Percentiles rank a stretch among this genome's conserved stretches.
Evolutionary conservation across 2,888 invertebrate species (phyloP).

Genomic region (Chloromyia formosa): DNA sequence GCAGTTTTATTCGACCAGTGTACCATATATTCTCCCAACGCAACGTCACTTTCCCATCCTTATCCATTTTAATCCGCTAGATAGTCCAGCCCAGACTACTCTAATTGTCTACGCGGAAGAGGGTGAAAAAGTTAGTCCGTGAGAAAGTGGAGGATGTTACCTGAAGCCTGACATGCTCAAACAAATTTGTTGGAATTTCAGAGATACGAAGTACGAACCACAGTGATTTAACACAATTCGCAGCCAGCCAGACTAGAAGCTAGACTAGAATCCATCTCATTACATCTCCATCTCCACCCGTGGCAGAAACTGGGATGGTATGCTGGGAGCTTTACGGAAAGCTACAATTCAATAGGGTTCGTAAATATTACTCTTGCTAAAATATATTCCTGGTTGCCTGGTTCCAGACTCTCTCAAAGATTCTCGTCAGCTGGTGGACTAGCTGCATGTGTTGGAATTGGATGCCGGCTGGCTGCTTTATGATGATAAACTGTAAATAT

Average conservation of each 20-base stretch:
- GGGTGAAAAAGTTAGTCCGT: not conserved
- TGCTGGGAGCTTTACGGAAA: not conserved
- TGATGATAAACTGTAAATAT: not conserved
- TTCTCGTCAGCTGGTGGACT: not conserved
- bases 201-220: not conserved
- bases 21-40: no score
- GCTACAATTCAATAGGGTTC: not conserved
- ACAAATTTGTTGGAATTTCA: constrained; percentile 6
- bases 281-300: not conserved
- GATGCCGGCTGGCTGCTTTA: no score
- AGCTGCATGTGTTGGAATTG: not conserved
- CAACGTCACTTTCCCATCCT: no score
- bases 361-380: not conserved
- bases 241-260: not conserved
- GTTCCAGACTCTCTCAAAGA: not conserved
- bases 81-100: constrained; percentile 4
- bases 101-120: not conserved
- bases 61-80: not conserved
- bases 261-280: constrained; percentile 3
- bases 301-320: not conserved
- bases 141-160: not conserved
- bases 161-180: constrained; percentile 20
- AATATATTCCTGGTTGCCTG: constrained; percentile 3
- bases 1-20: no score
- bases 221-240: not conserved